Evolutionary conservation across 2,113 vertebrate species (phyloP).

Genomic region (Muscicapa adusta): DNA sequence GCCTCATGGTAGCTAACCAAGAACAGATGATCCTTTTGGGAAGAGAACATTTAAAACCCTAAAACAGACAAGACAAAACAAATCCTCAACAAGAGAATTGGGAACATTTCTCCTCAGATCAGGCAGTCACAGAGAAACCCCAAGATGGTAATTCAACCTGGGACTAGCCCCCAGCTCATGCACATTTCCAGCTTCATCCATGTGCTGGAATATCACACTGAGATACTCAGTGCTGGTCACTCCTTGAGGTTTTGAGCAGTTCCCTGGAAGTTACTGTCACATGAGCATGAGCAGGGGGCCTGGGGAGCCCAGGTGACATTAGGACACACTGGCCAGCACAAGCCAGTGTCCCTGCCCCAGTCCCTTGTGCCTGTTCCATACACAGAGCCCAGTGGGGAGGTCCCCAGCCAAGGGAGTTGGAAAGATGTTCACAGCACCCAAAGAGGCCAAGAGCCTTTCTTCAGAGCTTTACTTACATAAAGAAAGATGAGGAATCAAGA

Average conservation of each 20-base stretch:
- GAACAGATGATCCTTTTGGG: slow-evolving; percentile 27
- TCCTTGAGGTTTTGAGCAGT: neutral
- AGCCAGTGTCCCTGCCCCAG: neutral
- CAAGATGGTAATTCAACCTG: neutral
- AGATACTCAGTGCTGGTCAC: neutral
- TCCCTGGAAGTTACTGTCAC: neutral
- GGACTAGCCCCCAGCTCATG: neutral
- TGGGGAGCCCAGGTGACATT: neutral
- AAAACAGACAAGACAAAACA: neutral
- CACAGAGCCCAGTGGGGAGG: neutral
- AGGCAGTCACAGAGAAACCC: neutral
- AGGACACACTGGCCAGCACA: neutral
- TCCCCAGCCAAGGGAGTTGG: neutral
- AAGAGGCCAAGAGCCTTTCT: neutral
- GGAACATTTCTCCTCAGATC: neutral
- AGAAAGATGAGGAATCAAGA: neutral
- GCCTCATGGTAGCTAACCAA: slow-evolving; percentile 31
- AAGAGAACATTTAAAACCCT: slow-evolving; percentile 11
- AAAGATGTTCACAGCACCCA: neutral
- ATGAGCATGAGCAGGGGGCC: neutral
- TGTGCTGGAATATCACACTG: neutral
- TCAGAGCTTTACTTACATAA: neutral
- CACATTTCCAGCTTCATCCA: neutral
- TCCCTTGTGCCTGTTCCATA: neutral
- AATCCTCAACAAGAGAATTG: neutral